A percentile compares a stretch with the other conserved stretches of the same genome.
phyloP scores from a whole-genome alignment of 1,140 invertebrate genomes.

The Aphelinus atriplicis region DNA sequence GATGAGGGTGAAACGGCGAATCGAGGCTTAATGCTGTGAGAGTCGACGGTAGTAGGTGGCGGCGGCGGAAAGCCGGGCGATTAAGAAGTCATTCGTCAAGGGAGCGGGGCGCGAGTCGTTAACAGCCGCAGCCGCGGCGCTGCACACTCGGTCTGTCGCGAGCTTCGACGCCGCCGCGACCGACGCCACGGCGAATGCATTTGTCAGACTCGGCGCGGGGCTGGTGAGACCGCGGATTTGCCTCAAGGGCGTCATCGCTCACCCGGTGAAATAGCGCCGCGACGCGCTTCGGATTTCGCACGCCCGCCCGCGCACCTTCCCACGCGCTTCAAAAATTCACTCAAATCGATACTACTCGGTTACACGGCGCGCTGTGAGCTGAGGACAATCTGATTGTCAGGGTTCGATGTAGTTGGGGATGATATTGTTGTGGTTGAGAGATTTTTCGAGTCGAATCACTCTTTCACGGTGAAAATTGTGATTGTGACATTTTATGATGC shows the following conservation, averaged over 20 bases:
- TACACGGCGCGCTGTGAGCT: background rate
- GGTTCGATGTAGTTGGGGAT: too few species aligned
- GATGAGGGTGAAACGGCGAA: too few species aligned
- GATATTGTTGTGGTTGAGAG: too few species aligned
- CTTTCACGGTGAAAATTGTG: too few species aligned
- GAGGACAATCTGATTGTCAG: background rate
- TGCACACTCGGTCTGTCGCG: background rate
- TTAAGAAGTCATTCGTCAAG: constrained; percentile 23
- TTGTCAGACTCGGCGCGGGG: constrained; percentile 33
- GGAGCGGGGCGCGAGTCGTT: background rate
- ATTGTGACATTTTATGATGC: too few species aligned
- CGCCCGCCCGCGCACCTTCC: background rate
- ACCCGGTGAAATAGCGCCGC: constrained; percentile 18
- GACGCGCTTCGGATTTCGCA: background rate
- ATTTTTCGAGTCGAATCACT: too few species aligned
- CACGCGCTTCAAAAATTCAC: background rate
- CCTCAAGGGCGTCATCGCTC: constrained; percentile 45
- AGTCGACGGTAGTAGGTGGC: too few species aligned
- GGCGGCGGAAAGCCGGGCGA: background rate
- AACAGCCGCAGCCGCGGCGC: background rate
- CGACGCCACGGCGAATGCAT: constrained; percentile 28
- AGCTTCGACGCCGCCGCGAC: background rate
- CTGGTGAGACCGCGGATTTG: constrained; percentile 40
- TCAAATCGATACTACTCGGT: background rate
- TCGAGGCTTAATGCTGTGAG: too few species aligned